phyloP scores from a whole-genome alignment of 2,797 vertebrate species.

The Gobio occitaniae region DNA sequence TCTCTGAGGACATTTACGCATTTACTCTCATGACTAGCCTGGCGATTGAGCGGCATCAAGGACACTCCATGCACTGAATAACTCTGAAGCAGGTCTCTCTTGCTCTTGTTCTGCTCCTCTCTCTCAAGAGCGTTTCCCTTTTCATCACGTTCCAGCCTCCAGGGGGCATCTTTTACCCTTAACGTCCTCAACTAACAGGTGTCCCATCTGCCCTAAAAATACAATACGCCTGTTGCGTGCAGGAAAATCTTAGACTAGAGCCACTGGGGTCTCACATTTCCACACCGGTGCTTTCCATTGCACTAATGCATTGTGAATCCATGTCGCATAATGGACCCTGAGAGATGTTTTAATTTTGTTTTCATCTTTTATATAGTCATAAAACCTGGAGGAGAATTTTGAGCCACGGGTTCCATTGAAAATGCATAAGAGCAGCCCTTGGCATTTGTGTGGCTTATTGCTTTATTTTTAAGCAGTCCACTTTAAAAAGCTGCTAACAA shows the following conservation, averaged over 20 bases:
- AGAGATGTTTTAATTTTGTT: background rate
- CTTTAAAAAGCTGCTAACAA: background rate
- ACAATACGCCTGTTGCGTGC: slow-evolving; percentile 52
- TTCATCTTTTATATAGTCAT: background rate
- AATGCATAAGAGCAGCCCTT: background rate
- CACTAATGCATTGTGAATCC: slow-evolving; percentile 15
- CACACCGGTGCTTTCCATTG: slow-evolving; percentile 26
- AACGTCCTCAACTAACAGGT: slow-evolving; percentile 45
- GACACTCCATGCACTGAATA: slow-evolving; percentile 31
- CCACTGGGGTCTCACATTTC: slow-evolving; percentile 46
- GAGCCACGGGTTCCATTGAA: background rate
- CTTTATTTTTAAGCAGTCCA: background rate
- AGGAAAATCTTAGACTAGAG: slow-evolving; percentile 47
- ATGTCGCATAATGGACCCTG: background rate
- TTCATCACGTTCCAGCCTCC: slow-evolving; percentile 28
- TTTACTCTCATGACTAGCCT: slow-evolving; percentile 16
- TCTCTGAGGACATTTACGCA: slow-evolving; percentile 28
- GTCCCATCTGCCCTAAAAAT: slow-evolving; percentile 57
- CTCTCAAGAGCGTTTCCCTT: slow-evolving; percentile 20
- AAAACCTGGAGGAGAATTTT: background rate
- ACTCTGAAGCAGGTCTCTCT: slow-evolving; percentile 6
- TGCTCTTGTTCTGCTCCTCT: slow-evolving; percentile 24
- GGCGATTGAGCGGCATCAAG: slow-evolving; percentile 27
- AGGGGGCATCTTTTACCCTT: slow-evolving; percentile 49
- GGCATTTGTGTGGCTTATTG: background rate